A percentile compares a stretch with the other conserved stretches of the same genome.
These are phyloP conservation scores for Ascidia mentula DNA, from an alignment of 23 tunicate genomes.

Conservation along the genomic window DNA sequence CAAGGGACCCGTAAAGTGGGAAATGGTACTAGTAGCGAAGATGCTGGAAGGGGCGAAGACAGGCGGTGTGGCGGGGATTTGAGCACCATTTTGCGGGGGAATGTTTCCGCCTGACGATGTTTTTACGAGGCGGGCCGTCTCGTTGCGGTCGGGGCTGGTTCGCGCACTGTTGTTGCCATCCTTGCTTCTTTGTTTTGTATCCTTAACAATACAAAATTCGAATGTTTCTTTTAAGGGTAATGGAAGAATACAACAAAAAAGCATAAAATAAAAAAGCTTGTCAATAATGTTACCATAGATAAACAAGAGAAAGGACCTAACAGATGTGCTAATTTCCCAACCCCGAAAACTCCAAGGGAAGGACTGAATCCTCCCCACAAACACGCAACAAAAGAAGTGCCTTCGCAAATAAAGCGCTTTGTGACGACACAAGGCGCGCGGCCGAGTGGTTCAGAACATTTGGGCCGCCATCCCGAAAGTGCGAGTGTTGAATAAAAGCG, in stretches of 20 bases:
- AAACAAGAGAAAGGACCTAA: no score
- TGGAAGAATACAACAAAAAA: no score
- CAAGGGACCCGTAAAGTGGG: slow-evolving; percentile 1
- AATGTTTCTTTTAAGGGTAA: not conserved
- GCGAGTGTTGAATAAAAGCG: not conserved
- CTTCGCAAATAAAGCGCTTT: no score
- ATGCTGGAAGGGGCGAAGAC: slow-evolving; percentile 52
- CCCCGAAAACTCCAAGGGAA: no score
- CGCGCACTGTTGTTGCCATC: slow-evolving; percentile 1
- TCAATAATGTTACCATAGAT: no score
- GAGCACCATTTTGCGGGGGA: not conserved
- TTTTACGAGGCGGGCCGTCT: not conserved
- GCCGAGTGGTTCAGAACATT: not conserved
- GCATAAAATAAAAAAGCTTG: no score
- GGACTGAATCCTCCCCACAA: no score
- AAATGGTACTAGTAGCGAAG: slow-evolving; percentile 20
- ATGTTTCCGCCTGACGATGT: not conserved
- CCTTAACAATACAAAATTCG: not conserved
- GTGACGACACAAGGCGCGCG: slow-evolving; percentile 5
- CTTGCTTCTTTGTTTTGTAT: not conserved
- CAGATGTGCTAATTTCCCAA: no score
- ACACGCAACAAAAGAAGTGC: no score
- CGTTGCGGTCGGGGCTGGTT: slow-evolving; percentile 5
- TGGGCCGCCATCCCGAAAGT: no score
- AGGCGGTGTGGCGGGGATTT: slow-evolving; percentile 26